Evolutionary conservation across 1,140 invertebrate species (phyloP).

Genomic region (Cecropterus lyciades): DNA sequence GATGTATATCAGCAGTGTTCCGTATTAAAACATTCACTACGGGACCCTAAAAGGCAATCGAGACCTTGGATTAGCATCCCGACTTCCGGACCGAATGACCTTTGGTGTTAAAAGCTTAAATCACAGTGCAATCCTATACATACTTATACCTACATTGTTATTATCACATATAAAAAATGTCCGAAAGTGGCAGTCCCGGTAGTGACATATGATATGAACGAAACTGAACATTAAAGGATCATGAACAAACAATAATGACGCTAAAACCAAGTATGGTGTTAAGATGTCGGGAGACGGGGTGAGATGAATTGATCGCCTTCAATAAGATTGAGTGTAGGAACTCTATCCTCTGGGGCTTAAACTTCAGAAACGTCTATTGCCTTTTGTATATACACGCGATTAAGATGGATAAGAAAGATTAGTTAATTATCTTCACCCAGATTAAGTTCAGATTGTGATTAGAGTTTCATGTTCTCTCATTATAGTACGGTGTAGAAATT

Average conservation of each 20-base stretch:
- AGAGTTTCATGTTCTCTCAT: conserved; percentile 2
- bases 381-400: conserved; percentile 41
- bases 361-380: conserved; percentile 39
- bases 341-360: conserved; percentile 50
- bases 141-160: no score
- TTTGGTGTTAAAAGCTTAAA: no score
- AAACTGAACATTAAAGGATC: conserved; percentile 13
- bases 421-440: conserved; percentile 27
- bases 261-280: conserved; percentile 39
- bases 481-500: not conserved
- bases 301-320: conserved; percentile 53
- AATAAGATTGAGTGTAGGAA: conserved; percentile 59
- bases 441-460: conserved; percentile 18
- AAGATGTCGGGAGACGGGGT: conserved; percentile 45
- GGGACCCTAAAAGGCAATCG: no score
- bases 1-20: no score
- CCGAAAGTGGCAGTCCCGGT: no score
- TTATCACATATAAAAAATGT: no score
- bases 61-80: no score
- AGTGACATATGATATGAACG: conserved; percentile 8
- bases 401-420: conserved; percentile 51
- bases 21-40: no score
- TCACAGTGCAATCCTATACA: no score
- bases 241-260: conserved; percentile 23
- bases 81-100: no score